Conservation (phyloP, 1,140 invertebrate genomes). For the Bombus cullumanus region DNA sequence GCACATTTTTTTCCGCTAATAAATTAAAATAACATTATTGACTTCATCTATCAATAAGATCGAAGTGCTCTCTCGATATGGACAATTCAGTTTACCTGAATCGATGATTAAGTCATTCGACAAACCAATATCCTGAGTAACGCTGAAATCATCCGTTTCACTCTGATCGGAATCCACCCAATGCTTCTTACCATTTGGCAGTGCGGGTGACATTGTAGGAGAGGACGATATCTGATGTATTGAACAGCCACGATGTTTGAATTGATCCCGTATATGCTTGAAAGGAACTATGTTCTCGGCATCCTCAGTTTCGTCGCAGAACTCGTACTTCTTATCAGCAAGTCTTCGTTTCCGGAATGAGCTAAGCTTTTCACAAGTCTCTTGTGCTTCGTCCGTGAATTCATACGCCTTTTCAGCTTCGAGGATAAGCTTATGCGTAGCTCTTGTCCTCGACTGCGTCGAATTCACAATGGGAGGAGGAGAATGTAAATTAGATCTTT, state of each 20-base stretch:
- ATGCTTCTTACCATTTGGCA: slow-evolving; percentile 74
- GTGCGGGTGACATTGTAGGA: slow-evolving; percentile 73
- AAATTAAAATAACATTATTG: not conserved
- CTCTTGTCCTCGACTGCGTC: slow-evolving; percentile 73
- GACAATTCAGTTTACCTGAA: slow-evolving; percentile 65
- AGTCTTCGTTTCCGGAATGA: slow-evolving; percentile 90
- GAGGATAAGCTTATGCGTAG: slow-evolving; percentile 77
- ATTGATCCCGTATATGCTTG: slow-evolving; percentile 82
- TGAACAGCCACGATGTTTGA: slow-evolving; percentile 75
- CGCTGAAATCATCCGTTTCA: slow-evolving; percentile 76
- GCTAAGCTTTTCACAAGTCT: slow-evolving; percentile 91
- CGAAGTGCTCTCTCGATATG: not conserved
- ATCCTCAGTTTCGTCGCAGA: slow-evolving; percentile 90
- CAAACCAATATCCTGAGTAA: slow-evolving; percentile 69
- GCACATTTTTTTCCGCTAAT: slow-evolving; percentile 77
- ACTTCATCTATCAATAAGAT: not conserved
- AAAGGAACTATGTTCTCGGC: slow-evolving; percentile 93
- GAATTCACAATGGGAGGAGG: slow-evolving; percentile 70
- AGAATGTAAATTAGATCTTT: slow-evolving; percentile 75
- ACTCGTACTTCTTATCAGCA: slow-evolving; percentile 96
- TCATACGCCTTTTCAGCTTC: slow-evolving; percentile 91
- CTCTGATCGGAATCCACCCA: slow-evolving; percentile 80
- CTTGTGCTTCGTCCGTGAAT: slow-evolving; percentile 91
- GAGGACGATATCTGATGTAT: slow-evolving; percentile 75
- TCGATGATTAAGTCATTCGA: slow-evolving; percentile 68